Evolutionary conservation across 1,140 invertebrate species (phyloP).

Genomic region (Manduca sexta): DNA sequence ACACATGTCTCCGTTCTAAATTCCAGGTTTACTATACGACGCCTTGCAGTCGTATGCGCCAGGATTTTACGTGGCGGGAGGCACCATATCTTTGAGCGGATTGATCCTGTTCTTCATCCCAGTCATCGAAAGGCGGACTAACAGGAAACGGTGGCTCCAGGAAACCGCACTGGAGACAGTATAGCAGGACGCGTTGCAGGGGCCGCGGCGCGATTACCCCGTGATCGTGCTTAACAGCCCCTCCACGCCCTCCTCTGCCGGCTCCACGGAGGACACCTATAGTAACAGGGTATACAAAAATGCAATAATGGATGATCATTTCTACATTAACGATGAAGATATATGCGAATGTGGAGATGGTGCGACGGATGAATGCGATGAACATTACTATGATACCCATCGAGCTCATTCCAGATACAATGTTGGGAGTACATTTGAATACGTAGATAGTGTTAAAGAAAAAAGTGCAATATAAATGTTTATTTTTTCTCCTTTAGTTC

Average conservation of each 20-base stretch:
- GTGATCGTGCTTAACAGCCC: conserved; percentile 60
- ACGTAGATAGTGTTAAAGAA: conserved; percentile 21
- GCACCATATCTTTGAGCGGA: conserved; percentile 89
- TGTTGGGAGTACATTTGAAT: conserved; percentile 27
- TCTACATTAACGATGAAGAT: conserved; percentile 31
- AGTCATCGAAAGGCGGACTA: conserved; percentile 76
- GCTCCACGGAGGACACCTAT: conserved; percentile 45
- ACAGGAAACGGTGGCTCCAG: conserved; percentile 29
- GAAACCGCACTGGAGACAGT: conserved; percentile 49
- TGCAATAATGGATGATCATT: conserved; percentile 38
- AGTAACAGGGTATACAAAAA: conserved; percentile 64
- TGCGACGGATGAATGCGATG: conserved; percentile 33
- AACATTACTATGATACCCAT: conserved; percentile 28
- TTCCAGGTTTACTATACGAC: conserved; percentile 87
- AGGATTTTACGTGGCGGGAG: conserved; percentile 88
- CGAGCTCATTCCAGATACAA: conserved; percentile 59
- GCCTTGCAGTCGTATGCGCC: conserved; percentile 83
- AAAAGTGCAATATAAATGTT: conserved; percentile 29
- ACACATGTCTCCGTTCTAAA: conserved; percentile 5
- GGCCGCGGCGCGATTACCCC: conserved; percentile 37
- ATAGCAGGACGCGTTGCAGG: conserved; percentile 49
- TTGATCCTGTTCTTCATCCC: conserved; percentile 92
- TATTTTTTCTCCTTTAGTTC: conserved; percentile 4
- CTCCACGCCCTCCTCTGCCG: conserved; percentile 47
- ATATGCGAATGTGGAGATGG: conserved; percentile 33